Evolutionary conservation across 2,113 vertebrate species (phyloP), one percentile per base, ranked within the genome.

Genomic region (Lonchura striata): DNA sequence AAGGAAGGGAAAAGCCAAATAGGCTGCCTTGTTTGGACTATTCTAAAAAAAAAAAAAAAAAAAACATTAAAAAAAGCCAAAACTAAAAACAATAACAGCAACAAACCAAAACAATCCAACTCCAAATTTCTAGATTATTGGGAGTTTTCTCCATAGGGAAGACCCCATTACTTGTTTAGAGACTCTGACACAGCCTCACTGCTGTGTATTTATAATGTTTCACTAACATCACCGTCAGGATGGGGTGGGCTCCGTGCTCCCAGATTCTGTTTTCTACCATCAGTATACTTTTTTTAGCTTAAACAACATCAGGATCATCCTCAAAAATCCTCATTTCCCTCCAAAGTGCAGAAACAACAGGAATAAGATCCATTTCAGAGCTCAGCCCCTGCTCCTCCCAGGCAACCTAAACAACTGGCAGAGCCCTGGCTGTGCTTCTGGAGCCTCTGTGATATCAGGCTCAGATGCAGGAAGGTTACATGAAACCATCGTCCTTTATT

Each of bases 201-300:
- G 0, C 63, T 47, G 17, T 10, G 4, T 30, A 52, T 56, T 42
- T 28, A 10, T 11, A 71, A 20, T 1, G 0, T 49, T 77, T 61
- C 3, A 0, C 25, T 64, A 14, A 19, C 4, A 37, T 46, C 46
- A 16, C 21, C 0, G 0, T 31, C 0, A 0, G 24, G 25, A 56
- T 28, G 33, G 57, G 12, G 17, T 20, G 19, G 3, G 47, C 27
- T 91, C 19, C 47, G 56, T 2, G 0, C 30, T 31, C 30, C 18
- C 44, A 70, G 17, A 15, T 35, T 76, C 44, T 65, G 27, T 39
- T 94, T 56, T 22, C 50, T 77, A 47, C 54, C 10, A 37, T 41
- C 50, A 56, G 13, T 2, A 10, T 61, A 46, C 41, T 85, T 90
- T 71, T 50, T 59, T 60, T 66, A 42, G 15, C 63, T 79, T 59